Base-by-base conservation (phyloP, 2,113 vertebrate genomes). In the Falcunculus frontatus region DNA sequence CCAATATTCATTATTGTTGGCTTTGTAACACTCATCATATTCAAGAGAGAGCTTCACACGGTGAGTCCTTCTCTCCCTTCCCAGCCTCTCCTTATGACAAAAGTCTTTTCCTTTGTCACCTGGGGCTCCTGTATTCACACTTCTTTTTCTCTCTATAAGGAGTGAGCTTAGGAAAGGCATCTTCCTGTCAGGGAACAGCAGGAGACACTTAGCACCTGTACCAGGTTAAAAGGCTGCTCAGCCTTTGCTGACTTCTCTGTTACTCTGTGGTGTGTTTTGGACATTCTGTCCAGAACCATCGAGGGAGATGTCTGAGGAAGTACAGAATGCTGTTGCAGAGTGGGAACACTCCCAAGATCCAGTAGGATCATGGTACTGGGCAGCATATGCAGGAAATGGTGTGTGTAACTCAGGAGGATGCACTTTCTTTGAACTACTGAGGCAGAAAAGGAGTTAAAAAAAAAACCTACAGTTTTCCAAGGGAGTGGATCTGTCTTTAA, bases 41-140 rank as follows among this genome's bases (percentile, higher is more conserved):
- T 99, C 97, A 99, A 99, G 98, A 98, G 99, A 91, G 99, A 99
- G 87, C 98, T 99, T 90, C 99, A 99, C 98, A 99, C 99, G 92
- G 99, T 99, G 94, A 99, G 99, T 97, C 70, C n/a, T 65, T 5
- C 10, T 20, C 18, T 60, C 9, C 35, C 41, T 56, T 52, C 53
- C 41, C 41, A 39, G 42, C 67, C 62, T 64, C 29, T 68, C 32
- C 20, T 44, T 7, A 8, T 6, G 20, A 42, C 35, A n/a, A 4
- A 79, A 92, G 17, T 39, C 1, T 75, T 50, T 84, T 64, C 59
- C 47, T 35, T 67, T 93, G 49, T 84, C 83, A 47, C 81, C 62
- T 79, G 59, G n/a, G 63, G 44, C 52, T 87, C 37, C 77, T 87
- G n/a, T 64, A 21, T 74, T 86, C 65, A 81, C 72, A 35, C 72